Evolutionary conservation across 2,113 vertebrate genomes (phyloP).

Genomic region (Pantherophis guttatus): DNA sequence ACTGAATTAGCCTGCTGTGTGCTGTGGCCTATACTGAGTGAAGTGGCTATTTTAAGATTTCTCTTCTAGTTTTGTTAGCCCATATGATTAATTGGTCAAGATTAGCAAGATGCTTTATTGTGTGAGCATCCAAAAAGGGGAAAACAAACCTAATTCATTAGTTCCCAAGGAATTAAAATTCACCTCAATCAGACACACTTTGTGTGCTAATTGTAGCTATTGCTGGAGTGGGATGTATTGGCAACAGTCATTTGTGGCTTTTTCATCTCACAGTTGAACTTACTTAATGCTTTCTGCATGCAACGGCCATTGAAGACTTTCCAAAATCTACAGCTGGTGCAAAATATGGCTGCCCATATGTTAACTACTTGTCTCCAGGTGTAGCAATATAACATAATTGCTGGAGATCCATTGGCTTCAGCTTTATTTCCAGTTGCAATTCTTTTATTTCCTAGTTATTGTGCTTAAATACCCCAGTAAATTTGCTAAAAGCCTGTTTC

Average conservation of each 20-base stretch:
- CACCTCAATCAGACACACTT: neutral
- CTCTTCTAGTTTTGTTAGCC: neutral
- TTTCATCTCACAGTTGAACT: neutral
- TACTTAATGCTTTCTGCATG: neutral
- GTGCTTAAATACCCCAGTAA: neutral
- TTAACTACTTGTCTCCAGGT: neutral
- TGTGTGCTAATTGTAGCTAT: neutral
- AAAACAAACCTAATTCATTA: neutral
- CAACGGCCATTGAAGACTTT: neutral
- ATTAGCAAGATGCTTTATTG: neutral
- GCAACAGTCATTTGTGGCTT: neutral
- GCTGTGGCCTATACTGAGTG: neutral
- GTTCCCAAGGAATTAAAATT: neutral
- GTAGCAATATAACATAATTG: neutral
- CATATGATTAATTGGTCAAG: neutral
- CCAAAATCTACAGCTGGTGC: neutral
- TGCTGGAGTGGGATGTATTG: neutral
- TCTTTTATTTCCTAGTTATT: neutral
- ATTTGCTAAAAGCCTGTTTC: neutral
- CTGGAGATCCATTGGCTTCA: neutral
- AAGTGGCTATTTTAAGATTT: neutral
- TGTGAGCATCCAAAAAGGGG: neutral
- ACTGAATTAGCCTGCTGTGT: neutral
- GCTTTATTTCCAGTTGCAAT: neutral
- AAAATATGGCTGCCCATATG: neutral